Base-by-base conservation (phyloP, 64 coral and sea anemone species). In the Stichodactyla mertensii region DNA sequence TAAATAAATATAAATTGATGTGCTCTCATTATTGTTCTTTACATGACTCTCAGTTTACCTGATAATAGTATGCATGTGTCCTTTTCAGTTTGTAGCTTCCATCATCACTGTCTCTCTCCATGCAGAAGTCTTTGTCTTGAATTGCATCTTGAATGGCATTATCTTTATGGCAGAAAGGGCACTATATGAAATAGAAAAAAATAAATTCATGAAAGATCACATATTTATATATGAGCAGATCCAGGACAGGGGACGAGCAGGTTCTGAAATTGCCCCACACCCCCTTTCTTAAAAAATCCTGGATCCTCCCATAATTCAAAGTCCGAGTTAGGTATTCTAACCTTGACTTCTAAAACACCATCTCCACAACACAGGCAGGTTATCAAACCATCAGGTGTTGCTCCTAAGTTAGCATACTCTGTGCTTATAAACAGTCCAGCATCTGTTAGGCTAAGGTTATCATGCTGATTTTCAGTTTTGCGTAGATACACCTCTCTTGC, bases 361-460 rank as follows among this genome's bases (percentile, higher is more conserved):
- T 64, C 57, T 51, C 91, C 91, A 89, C 88, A 87, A 36, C 92
- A 89, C 20, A 64, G 53, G 26, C 86, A 92, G 9, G 22, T 52
- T 19, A 88, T 84, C 78, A 92, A 6, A 20, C 85, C 90, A 88
- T 87, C 90, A 80, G 90, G 86, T 57, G 86, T 78, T 84, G 86
- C 91, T 88, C 91, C 91, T 19, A 92, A 51, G 18, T 36, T 85
- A 7, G 79, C 79, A 84, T 92, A 31, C 0, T 88, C 67, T 15
- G 86, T 88, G 20, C 86, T 87, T 26, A 92, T 31, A 78, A 88
- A 88, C 53, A 92, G 69, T 1, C 91, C 86, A 4, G 86, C 87
- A 7, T 92, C 79, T 55, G 16, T 52, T n/a, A 88, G 16, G 13
- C 14, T 88, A 64, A 92, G 55, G 54, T 89, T 62, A 12, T 15